Conservation (phyloP, 2,888 invertebrate species). For the Agrochola lota region DNA sequence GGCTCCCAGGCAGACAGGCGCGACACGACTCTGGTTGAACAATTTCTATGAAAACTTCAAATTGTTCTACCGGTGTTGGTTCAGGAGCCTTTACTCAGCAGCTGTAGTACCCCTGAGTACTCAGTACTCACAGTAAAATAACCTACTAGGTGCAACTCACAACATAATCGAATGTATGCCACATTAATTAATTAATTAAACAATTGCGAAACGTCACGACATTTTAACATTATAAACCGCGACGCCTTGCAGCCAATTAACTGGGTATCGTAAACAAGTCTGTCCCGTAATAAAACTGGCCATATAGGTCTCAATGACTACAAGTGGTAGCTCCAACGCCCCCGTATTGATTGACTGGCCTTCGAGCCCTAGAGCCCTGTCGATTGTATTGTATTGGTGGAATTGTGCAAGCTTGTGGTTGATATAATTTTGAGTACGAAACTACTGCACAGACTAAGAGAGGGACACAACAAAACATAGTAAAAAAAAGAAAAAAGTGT, state of each 20-base stretch:
- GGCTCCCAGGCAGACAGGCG: too few species aligned
- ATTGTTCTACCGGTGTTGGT: too few species aligned
- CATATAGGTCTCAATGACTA: conserved; percentile 43
- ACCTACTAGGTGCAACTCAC: neutral
- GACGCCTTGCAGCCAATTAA: conserved; percentile 53
- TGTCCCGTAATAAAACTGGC: conserved; percentile 43
- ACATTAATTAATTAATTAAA: conserved; percentile 21
- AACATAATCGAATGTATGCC: conserved; percentile 10
- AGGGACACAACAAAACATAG: too few species aligned
- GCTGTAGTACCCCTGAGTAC: neutral
- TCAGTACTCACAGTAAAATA: too few species aligned
- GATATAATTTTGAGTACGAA: too few species aligned
- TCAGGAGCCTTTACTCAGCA: too few species aligned
- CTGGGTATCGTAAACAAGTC: conserved; percentile 44
- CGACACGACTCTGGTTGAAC: too few species aligned
- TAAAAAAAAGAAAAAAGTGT: too few species aligned
- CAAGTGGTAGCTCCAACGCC: conserved; percentile 31
- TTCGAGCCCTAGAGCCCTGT: conserved; percentile 43
- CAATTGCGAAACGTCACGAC: conserved; percentile 36
- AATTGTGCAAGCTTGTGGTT: conserved; percentile 8
- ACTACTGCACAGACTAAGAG: neutral
- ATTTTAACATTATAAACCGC: conserved; percentile 21
- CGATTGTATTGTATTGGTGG: conserved; percentile 13
- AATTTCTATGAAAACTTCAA: too few species aligned
- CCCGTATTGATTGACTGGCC: conserved; percentile 42